Evolutionary conservation across 35 echinoderm and acorn worm species (phyloP), one percentile per base, ranked within the genome.

Genomic region (Hemicentrotus pulcherrimus): DNA sequence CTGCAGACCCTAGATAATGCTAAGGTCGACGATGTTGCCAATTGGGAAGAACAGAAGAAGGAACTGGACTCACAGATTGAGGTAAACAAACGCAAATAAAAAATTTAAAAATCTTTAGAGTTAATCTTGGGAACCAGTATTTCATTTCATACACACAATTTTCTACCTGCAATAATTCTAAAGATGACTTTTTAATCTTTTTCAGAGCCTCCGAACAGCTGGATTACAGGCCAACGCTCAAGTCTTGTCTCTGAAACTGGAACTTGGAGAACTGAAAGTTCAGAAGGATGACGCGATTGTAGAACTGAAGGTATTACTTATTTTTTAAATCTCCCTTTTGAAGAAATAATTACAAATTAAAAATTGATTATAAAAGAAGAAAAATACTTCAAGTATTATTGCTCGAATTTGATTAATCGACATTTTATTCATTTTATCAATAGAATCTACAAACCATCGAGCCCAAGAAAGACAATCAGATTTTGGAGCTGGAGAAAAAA

Each of bases 401-500:
- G 2, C 11, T 2, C 9, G 2, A 12, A 11, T 59, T 59, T 59
- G 0, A 59, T 12, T 59, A 2, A 16, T 9, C 52, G 11, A 12
- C 9, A 59, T 59, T 59, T 11, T 7, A 59, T 24, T 70, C 16
- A 22, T 61, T 6, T 65, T 15, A 55, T 70, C 2, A n/a, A 78
- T 7, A 78, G 65, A 78, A 78, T 22, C 65, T 78, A 5, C 65
- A 78, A 78, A n/a, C 28, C 22, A 78, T 5, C 65, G 65, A 78
- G 0, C 24, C 65, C 5, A 78, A 78, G 65, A 78, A 78, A n/a
- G 65, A n/a, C 65, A 78, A 78, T 78, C 65, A 78, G 9, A 47
- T 90, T 32, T 33, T 90, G 88, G 46, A 90, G 31, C 88, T 33
- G 46, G 88, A 90, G 88, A 90, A 33, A 33, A 32, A 90, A 90